Evolutionary conservation across 1,140 invertebrate species (phyloP), one percentile per base, ranked within the genome.

Genomic region (Drosophila quadrilineata): DNA sequence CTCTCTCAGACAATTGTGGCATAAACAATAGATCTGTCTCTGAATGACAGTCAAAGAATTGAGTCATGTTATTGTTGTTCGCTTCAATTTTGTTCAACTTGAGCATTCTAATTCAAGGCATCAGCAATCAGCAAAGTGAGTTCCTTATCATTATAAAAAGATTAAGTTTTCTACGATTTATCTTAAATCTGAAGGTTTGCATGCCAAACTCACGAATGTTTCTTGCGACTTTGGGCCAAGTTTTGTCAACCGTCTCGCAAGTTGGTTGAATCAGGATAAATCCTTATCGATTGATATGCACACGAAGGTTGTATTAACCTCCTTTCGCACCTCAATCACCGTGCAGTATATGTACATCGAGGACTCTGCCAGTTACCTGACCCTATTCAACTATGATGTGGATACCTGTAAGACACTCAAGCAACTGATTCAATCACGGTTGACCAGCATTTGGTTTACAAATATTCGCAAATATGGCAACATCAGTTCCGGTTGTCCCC

Each of bases 401-500:
- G 76, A 80, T 52, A 64, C 50, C n/a, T 79, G 70, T 12, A 67
- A 64, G n/a, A 67, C 54, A 3, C 10, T 85, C 3, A 65, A 38
- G n/a, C 43, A 73, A n/a, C 22, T 69, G 2, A 12, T 72, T 6
- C 41, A 65, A 8, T 10, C 48, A 4, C 46, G 75, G 5, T 31
- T 85, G 14, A 54, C 73, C 17, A 64, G 33, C 26, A 12, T 63
- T 17, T 85, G 79, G 79, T 63, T 79, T 24, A 22, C 66, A 6
- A 85, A 79, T 9, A 29, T 84, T 12, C 50, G 70, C 10, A 85
- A 85, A 43, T 86, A 75, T 28, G 71, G 80, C 0, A 74, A 75
- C 5, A 14, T 85, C 0, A 52, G 64, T 5, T 19, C 52, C 6
- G 48, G 33, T 17, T 86, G 79, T 49, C 79, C 79, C 26, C 63